A percentile compares a stretch with the other conserved stretches of the same genome.
Conservation (phyloP, 2,888 invertebrate genomes). For the Flexamia atlantica region DNA sequence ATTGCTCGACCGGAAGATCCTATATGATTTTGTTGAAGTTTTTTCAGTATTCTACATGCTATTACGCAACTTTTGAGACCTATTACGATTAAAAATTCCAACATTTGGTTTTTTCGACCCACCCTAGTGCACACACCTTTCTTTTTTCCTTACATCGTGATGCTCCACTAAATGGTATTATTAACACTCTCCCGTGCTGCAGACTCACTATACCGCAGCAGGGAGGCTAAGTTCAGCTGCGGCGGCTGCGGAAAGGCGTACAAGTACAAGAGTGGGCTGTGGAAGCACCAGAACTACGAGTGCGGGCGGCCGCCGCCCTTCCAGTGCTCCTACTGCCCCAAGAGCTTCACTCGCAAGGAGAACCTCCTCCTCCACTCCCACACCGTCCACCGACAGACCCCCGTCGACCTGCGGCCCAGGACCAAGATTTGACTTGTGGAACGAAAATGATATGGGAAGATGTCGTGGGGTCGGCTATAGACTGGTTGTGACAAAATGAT, state of each 20-base stretch:
- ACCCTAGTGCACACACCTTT: too few species aligned
- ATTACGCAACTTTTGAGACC: too few species aligned
- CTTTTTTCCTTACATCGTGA: too few species aligned
- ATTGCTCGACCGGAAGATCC: too few species aligned
- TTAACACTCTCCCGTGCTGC: background rate
- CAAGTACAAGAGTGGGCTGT: slow-evolving; percentile 77
- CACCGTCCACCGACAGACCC: slow-evolving; percentile 35
- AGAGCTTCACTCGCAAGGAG: slow-evolving; percentile 74
- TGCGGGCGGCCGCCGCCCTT: slow-evolving; percentile 76
- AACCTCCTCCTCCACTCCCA: slow-evolving; percentile 67
- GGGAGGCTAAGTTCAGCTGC: slow-evolving; percentile 68
- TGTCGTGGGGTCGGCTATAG: too few species aligned
- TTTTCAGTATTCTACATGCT: too few species aligned
- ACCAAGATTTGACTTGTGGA: background rate
- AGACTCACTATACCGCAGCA: slow-evolving; percentile 28
- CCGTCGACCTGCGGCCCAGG: background rate
- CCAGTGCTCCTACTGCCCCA: slow-evolving; percentile 74
- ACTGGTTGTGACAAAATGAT: too few species aligned
- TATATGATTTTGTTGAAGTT: too few species aligned
- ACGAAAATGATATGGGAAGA: too few species aligned
- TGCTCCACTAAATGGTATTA: too few species aligned
- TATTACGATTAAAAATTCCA: too few species aligned
- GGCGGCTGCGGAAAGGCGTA: slow-evolving; percentile 75
- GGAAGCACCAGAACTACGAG: slow-evolving; percentile 78
- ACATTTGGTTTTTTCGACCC: too few species aligned